A percentile compares a stretch with the other conserved stretches of the same genome.
Evolutionary conservation across 2,113 vertebrate species (phyloP).

Genomic region (Festucalex cinctus): DNA sequence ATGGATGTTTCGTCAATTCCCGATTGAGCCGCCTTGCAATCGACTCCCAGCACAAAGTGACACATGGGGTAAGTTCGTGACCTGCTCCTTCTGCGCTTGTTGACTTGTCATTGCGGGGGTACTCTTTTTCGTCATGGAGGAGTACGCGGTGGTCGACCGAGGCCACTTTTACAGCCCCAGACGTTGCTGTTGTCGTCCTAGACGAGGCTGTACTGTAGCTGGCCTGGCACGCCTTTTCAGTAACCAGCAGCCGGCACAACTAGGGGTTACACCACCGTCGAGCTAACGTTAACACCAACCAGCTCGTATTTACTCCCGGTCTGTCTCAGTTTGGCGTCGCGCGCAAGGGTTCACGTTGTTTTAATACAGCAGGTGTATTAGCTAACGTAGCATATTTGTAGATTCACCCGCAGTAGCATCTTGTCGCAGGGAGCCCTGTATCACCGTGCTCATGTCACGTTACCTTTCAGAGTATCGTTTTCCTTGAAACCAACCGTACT

Average conservation of each 20-base stretch:
- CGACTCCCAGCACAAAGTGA: neutral
- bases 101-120: slow-evolving; percentile 54
- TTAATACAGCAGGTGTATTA: slow-evolving; percentile 1
- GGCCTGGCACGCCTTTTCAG: neutral
- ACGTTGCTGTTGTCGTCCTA: slow-evolving; percentile 1
- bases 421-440: neutral
- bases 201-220: no score
- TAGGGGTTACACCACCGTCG: neutral
- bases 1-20: neutral
- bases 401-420: neutral
- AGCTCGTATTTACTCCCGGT: slow-evolving; percentile 17
- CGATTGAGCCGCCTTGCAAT: neutral
- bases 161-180: neutral
- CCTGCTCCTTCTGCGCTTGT: slow-evolving; percentile 5
- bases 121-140: slow-evolving; percentile 37
- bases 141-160: slow-evolving; percentile 22
- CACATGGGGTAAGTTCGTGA: slow-evolving; percentile 25
- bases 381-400: neutral
- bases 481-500: neutral
- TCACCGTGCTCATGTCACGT: neutral
- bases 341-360: slow-evolving; percentile 23
- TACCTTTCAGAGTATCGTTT: neutral
- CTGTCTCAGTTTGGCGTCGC: slow-evolving; percentile 23
- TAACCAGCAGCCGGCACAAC: neutral
- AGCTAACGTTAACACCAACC: slow-evolving; percentile 36